Base-by-base conservation (phyloP, 2,113 vertebrate genomes). In the Bubo bubo region DNA sequence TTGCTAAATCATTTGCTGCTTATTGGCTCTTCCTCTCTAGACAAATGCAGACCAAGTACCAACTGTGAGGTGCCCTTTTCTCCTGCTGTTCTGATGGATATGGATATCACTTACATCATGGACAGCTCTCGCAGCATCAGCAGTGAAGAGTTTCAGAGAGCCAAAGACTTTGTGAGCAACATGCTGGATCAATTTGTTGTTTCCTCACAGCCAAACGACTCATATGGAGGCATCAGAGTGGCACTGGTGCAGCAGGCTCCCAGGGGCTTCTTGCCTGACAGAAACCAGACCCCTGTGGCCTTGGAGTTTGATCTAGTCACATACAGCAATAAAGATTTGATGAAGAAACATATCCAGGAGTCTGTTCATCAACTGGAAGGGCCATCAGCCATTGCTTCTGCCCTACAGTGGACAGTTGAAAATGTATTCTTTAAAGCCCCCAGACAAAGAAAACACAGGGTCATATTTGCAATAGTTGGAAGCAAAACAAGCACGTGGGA, bases 31-130 rank as follows among this genome's bases (percentile, higher is more conserved):
- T 97, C 52, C 62, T 88, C 76, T 52, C 26, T 95, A 99, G 99
- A 99, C 94, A 97, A 98, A 50, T 99, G 99, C 86, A 96, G 26
- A 8, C 98, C 96, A 19, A 85, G 80, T 22, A 47, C 26, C 4
- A 86, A 91, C 32, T 99, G 99, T 24, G 8, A 79, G 35, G 75
- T 72, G 28, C 90, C 94, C 39, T 73, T 41, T 56, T 45, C 81
- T 12, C 9, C 7, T 35, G 97, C 97, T 13, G 93, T 98, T 96
- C 35, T 80, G 13, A 96, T 98, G 28, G 97, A 99, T 22, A 41
- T 98, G 97, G 99, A 99, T 96, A 91, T 99, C 73, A 98, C 96
- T 4, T 92, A 99, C 58, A 49, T 99, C 85, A 71, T 99, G 91
- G 99, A 99, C 55, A 84, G 98, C 75, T 99, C 99, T 84, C 84